These are phyloP conservation scores for Hippoglossus hippoglossus DNA, from an alignment of 2,797 vertebrate genomes.

Conservation along the genomic window DNA sequence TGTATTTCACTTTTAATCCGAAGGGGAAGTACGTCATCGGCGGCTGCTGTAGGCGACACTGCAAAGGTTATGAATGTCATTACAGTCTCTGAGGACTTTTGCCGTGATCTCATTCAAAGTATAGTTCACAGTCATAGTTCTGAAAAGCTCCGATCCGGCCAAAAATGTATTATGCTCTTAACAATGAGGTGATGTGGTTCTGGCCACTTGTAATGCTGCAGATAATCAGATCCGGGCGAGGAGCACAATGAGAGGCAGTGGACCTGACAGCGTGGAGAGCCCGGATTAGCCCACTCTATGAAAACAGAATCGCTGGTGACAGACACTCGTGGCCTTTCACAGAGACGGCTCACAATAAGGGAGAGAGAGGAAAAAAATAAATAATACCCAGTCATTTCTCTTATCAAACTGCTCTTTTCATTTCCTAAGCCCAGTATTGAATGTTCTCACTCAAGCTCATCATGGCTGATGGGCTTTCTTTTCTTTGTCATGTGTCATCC, in stretches of 20 bases:
- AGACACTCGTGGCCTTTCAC: constrained; percentile 69
- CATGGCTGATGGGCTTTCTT: constrained; percentile 62
- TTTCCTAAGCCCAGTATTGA: constrained; percentile 77
- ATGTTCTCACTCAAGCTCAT: constrained; percentile 73
- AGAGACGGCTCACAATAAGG: constrained; percentile 64
- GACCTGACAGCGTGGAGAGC: constrained; percentile 66
- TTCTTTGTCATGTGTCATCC: constrained; percentile 64
- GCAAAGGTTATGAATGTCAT: constrained; percentile 77
- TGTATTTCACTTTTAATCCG: constrained; percentile 24
- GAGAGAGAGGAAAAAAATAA: constrained; percentile 26
- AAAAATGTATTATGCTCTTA: constrained; percentile 50
- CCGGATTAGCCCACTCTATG: constrained; percentile 73
- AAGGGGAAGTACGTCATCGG: constrained; percentile 62
- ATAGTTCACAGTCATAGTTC: constrained; percentile 30
- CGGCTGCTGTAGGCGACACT: constrained; percentile 48
- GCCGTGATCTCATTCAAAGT: constrained; percentile 61
- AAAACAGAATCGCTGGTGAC: constrained; percentile 71
- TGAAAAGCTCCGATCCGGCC: constrained; percentile 56
- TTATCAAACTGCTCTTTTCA: constrained; percentile 76
- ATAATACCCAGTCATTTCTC: constrained; percentile 70
- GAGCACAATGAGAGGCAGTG: constrained; percentile 70
- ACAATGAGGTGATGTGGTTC: constrained; percentile 62
- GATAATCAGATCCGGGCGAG: constrained; percentile 73
- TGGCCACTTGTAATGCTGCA: constrained; percentile 65
- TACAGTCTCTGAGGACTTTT: constrained; percentile 60